Conservation (phyloP, 2,797 vertebrate species). For the Mareca penelope region DNA sequence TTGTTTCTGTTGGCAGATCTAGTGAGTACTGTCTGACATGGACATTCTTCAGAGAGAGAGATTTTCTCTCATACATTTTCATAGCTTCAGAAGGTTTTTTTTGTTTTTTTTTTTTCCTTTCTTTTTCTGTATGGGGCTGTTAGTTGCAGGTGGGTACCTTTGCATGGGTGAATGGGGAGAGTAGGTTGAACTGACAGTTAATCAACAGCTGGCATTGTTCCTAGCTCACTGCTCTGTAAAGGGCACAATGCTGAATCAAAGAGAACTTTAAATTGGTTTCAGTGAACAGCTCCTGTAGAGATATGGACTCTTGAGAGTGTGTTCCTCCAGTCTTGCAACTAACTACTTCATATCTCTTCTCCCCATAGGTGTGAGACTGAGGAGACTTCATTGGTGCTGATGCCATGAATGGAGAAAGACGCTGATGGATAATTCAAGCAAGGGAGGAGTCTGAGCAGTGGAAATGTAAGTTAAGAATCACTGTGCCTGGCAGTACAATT, state of each 20-base stretch:
- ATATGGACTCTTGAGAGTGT: not conserved
- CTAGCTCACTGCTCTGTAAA: not conserved
- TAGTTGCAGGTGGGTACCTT: not conserved
- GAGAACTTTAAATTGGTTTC: not conserved
- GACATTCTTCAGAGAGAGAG: not conserved
- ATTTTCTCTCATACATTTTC: not conserved
- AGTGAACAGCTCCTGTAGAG: not conserved
- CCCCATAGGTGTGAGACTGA: not conserved
- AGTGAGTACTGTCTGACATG: fast-evolving
- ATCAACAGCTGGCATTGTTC: not conserved
- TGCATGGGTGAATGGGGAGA: not conserved
- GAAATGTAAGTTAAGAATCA: not conserved
- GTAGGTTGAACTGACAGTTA: not conserved
- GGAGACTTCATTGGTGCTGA: not conserved
- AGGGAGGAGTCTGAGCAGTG: not conserved
- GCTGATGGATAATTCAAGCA: not conserved
- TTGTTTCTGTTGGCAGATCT: not conserved
- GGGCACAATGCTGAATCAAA: not conserved
- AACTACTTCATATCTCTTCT: not conserved
- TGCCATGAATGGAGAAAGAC: not conserved
- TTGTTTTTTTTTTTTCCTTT: not conserved
- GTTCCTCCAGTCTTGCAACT: not conserved
- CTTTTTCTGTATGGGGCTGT: not conserved
- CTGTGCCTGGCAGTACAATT: not conserved
- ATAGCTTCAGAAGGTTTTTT: not conserved